Evolutionary conservation across 2,888 invertebrate species (phyloP), one percentile per base, ranked within the genome.

Genomic region (Orthosia incerta): DNA sequence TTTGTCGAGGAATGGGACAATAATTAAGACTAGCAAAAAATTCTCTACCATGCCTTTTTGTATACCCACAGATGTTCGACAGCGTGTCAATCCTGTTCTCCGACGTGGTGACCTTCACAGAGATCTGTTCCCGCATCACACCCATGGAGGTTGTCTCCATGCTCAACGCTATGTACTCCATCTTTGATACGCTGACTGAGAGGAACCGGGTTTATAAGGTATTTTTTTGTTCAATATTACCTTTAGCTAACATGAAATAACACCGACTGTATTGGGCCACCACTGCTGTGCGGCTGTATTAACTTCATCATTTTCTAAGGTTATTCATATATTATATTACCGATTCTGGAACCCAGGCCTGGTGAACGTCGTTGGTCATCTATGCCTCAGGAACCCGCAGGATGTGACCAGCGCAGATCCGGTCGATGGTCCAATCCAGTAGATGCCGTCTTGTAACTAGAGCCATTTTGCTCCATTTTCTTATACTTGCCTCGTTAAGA

Each of bases 71-170:
- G 99, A 99, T 99, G 97, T 99, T 99, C 93, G 98, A 99, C 91
- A 98, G 98, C 88, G 99, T 99, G 4, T 99, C 99, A 0, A 99
- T 99, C 82, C 96, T 99, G 75, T 99, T 99, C 96, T 99, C 99
- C 39, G 99, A 99, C 93, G 99, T 99, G 66, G 99, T 99, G 13
- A 99, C 99, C 15, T 99, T 99, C 94, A 99, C 99, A 2, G 98
- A 99, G 94, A 99, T 99, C 90, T 99, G 99, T 93, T 99, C 99
- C 88, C 97, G 99, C 81, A 99, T 99, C 88, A 98, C 98, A 0
- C 99, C 99, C 0, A 99, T 99, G 99, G 98, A 99, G 92, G 99
- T 99, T 9, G 99, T 99, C 0, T 99, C 99, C 45, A 99, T 99
- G 98, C 97, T 99, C 60, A 99, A 99, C 93, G 98, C 98, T 45